phyloP scores from a whole-genome alignment of 2,113 vertebrate species.

The Abramis brama region DNA sequence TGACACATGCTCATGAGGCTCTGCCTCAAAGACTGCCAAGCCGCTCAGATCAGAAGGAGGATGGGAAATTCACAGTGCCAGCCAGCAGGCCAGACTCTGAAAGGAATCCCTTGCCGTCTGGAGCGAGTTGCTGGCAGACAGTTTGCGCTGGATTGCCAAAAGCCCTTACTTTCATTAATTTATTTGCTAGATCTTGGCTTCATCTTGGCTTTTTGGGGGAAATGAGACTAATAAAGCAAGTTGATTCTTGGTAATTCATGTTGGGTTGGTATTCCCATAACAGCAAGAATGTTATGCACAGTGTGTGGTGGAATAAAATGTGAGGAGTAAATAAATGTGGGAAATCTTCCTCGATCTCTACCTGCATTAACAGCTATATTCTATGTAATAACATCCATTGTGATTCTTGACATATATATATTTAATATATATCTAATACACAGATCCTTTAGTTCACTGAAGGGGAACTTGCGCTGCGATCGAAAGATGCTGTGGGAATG shows the following conservation, averaged over 20 bases:
- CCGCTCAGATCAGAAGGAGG: constrained; percentile 15
- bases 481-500: no score
- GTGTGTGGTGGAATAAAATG: not conserved
- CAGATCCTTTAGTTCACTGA: not conserved
- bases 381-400: not conserved
- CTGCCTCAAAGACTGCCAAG: constrained; percentile 26
- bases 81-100: constrained; percentile 35
- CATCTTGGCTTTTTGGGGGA: constrained; percentile 18
- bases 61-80: constrained; percentile 46
- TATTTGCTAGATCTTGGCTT: constrained; percentile 36
- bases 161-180: constrained; percentile 48
- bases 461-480: no score
- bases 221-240: constrained; percentile 24
- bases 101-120: constrained; percentile 44
- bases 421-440: not conserved
- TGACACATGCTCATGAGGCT: constrained; percentile 22
- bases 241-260: not conserved
- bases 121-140: constrained; percentile 11
- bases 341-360: not conserved
- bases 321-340: not conserved
- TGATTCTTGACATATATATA: not conserved
- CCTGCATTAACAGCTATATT: not conserved
- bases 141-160: constrained; percentile 33
- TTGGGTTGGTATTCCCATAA: not conserved
- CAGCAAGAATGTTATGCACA: not conserved